A percentile compares a stretch with the other conserved stretches of the same genome.
phyloP scores from a whole-genome alignment of 2,113 vertebrate species.

The Dicentrarchus labrax region DNA sequence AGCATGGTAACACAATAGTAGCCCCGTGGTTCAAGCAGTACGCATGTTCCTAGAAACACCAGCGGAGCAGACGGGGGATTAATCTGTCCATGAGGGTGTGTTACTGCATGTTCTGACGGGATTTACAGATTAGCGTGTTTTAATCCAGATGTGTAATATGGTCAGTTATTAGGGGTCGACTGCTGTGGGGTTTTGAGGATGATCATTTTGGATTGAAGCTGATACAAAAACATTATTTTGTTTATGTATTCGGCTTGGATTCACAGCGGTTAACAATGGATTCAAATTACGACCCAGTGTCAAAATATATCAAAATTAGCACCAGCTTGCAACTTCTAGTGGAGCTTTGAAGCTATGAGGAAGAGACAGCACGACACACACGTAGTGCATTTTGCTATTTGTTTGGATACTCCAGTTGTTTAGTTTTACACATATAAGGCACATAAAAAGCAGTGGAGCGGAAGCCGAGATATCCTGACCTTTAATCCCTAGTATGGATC shows the following conservation, averaged over 20 bases:
- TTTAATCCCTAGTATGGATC: neutral
- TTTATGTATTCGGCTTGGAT: neutral
- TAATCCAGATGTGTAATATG: slow-evolving; percentile 45
- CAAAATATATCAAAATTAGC: no score
- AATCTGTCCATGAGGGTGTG: slow-evolving; percentile 29
- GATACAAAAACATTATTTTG: neutral
- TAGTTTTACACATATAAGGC: no score
- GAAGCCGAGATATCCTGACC: neutral
- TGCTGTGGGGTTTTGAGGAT: neutral
- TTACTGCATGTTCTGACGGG: slow-evolving; percentile 44
- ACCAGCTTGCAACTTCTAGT: no score
- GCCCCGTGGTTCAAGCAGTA: slow-evolving; percentile 22
- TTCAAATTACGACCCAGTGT: neutral
- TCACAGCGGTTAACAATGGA: neutral
- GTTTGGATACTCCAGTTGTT: no score
- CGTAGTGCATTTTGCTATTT: neutral
- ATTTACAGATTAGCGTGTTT: slow-evolving; percentile 58
- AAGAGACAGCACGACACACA: neutral
- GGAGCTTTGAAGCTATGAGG: no score
- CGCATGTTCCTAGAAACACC: slow-evolving; percentile 44
- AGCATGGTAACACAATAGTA: slow-evolving; percentile 62
- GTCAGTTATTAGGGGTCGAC: slow-evolving; percentile 8
- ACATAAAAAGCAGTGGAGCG: no score
- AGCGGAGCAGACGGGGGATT: slow-evolving; percentile 44
- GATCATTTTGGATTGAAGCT: slow-evolving; percentile 7